Percentiles rank a stretch among this genome's conserved stretches.
These are phyloP conservation scores for Brachirus orientalis DNA, from an alignment of 2,113 vertebrate species.

Conservation along the genomic window DNA sequence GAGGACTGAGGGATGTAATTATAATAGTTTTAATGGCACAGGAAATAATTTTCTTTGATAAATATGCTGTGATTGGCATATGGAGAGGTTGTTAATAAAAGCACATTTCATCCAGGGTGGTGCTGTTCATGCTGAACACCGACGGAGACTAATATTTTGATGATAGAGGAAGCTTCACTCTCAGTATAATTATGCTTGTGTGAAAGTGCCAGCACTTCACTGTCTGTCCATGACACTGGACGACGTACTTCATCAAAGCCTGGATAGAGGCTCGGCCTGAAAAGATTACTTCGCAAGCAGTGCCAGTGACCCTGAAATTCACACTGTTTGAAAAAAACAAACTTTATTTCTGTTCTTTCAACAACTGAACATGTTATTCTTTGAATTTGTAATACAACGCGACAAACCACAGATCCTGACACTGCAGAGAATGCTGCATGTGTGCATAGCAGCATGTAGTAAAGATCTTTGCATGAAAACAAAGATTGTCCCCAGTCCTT, in stretches of 20 bases:
- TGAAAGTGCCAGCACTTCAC: slow-evolving; percentile 70
- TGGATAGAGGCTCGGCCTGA: slow-evolving; percentile 61
- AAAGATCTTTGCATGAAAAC: slow-evolving; percentile 44
- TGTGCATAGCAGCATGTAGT: slow-evolving; percentile 19
- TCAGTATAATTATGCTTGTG: slow-evolving; percentile 78
- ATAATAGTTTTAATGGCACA: slow-evolving; percentile 39
- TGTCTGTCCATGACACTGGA: slow-evolving; percentile 66
- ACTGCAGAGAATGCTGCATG: slow-evolving; percentile 3
- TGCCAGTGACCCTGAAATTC: slow-evolving; percentile 43
- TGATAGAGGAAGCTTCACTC: slow-evolving; percentile 71
- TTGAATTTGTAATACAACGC: slow-evolving; percentile 10
- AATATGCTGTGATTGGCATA: slow-evolving; percentile 53
- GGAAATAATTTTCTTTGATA: slow-evolving; percentile 21
- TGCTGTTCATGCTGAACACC: slow-evolving; percentile 62
- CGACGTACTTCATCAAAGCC: slow-evolving; percentile 72
- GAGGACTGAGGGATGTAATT: slow-evolving; percentile 10
- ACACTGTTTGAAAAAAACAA: slow-evolving; percentile 31
- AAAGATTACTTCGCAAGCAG: slow-evolving; percentile 39
- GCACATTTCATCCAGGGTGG: slow-evolving; percentile 62
- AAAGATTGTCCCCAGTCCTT: slow-evolving; percentile 26
- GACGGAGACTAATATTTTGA: slow-evolving; percentile 75
- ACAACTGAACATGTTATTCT: slow-evolving; percentile 20
- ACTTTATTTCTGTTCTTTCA: slow-evolving; percentile 42
- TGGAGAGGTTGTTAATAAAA: slow-evolving; percentile 70
- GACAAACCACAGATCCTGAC: slow-evolving; percentile 8